phyloP scores from a whole-genome alignment of 2,888 invertebrate species.

The Endotricha flammealis region DNA sequence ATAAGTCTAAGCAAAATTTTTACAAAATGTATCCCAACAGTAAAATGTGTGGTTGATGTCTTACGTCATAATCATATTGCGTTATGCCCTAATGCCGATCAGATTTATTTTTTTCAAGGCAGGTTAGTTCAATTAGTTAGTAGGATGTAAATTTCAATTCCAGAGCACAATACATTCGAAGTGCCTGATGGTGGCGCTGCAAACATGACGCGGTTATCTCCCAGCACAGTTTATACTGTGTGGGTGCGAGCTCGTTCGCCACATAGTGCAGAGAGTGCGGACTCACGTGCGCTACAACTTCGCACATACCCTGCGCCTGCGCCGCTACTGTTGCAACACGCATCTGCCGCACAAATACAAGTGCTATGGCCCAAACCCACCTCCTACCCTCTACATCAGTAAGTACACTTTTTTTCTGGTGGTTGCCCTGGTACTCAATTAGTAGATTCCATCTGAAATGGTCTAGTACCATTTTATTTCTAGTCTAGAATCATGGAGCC shows the following conservation, averaged over 20 bases:
- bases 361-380: slow-evolving; percentile 82
- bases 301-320: slow-evolving; percentile 86
- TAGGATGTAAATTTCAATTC: not conserved
- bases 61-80: slow-evolving; percentile 5
- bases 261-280: slow-evolving; percentile 78
- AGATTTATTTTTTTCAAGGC: too few relatives aligned
- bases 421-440: too few relatives aligned
- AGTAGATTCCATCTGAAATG: too few relatives aligned
- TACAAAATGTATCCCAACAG: too few relatives aligned
- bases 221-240: slow-evolving; percentile 83
- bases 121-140: too few relatives aligned
- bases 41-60: too few relatives aligned
- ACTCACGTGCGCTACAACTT: slow-evolving; percentile 79
- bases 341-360: slow-evolving; percentile 72
- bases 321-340: slow-evolving; percentile 70
- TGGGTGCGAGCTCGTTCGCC: slow-evolving; percentile 87
- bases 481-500: too few relatives aligned
- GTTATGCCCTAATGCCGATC: too few relatives aligned
- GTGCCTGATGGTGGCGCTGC: slow-evolving; percentile 58
- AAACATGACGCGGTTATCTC: slow-evolving; percentile 79
- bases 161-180: slow-evolving; percentile 65
- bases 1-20: too few relatives aligned
- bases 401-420: too few relatives aligned
- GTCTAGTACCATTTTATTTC: too few relatives aligned
- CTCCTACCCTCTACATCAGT: slow-evolving; percentile 44